Evolutionary conservation across 2,888 invertebrate species (phyloP).

Genomic region (Diloba caeruleocephala): DNA sequence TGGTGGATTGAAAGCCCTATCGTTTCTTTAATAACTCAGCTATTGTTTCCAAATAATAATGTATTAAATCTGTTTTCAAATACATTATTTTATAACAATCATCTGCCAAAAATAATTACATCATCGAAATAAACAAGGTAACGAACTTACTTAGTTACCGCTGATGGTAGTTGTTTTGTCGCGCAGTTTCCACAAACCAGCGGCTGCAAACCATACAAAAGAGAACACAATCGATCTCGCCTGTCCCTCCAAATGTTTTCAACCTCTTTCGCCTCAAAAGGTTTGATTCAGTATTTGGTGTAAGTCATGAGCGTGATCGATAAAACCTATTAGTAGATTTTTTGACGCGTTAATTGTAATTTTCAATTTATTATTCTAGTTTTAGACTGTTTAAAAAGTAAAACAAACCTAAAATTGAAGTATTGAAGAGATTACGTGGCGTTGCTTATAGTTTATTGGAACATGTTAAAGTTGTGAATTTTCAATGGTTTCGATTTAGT

Average conservation of each 20-base stretch:
- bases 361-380: no score
- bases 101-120: neutral
- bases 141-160: neutral
- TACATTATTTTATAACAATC: neutral
- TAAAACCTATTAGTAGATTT: neutral
- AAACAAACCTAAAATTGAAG: no score
- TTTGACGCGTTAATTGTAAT: no score
- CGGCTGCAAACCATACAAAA: slow-evolving; percentile 21
- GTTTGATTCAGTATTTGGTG: slow-evolving; percentile 39
- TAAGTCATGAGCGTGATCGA: slow-evolving; percentile 32
- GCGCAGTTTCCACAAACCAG: slow-evolving; percentile 10
- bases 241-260: slow-evolving; percentile 47
- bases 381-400: no score
- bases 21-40: no score
- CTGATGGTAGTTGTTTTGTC: neutral
- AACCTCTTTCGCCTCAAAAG: slow-evolving; percentile 50
- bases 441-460: no score
- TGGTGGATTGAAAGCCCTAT: no score
- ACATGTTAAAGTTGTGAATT: no score
- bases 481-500: no score
- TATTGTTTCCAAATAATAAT: neutral
- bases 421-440: no score
- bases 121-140: slow-evolving; percentile 3
- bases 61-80: neutral
- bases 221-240: slow-evolving; percentile 46